phyloP scores from a whole-genome alignment of 2,888 invertebrate species.

The Abrostola triplasia region DNA sequence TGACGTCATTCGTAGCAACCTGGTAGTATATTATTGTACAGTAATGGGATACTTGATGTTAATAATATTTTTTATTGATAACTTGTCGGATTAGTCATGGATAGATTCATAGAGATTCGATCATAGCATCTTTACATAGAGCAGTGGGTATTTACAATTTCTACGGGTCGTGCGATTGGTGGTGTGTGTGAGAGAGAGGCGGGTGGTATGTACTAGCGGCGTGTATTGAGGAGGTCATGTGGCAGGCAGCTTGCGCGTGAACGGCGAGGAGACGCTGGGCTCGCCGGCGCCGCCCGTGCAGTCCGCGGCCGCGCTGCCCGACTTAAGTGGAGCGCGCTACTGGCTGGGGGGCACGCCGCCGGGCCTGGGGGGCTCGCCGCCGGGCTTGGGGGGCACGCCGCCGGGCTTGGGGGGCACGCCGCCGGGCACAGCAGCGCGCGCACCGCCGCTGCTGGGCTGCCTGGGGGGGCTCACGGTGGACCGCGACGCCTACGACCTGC shows the following conservation, averaged over 20 bases:
- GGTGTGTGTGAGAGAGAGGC: not conserved
- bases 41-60: too few relatives aligned
- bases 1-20: too few relatives aligned
- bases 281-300: conserved; percentile 90
- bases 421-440: conserved; percentile 83
- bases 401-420: conserved; percentile 95
- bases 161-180: not conserved
- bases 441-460: conserved; percentile 92
- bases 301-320: conserved; percentile 89
- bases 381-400: too few relatives aligned
- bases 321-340: conserved; percentile 91
- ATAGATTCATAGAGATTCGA: too few relatives aligned
- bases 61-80: too few relatives aligned
- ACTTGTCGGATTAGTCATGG: too few relatives aligned
- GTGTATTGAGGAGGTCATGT: conserved; percentile 64
- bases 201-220: not conserved
- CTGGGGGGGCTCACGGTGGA: conserved; percentile 93
- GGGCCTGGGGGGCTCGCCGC: conserved; percentile 68
- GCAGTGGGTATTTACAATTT: too few relatives aligned
- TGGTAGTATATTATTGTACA: too few relatives aligned
- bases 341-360: conserved; percentile 96
- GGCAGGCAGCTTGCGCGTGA: conserved; percentile 91
- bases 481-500: conserved; percentile 91
- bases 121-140: too few relatives aligned
- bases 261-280: conserved; percentile 90